Conservation (phyloP, 2,113 vertebrate species). For the Rhabdomys dilectus region DNA sequence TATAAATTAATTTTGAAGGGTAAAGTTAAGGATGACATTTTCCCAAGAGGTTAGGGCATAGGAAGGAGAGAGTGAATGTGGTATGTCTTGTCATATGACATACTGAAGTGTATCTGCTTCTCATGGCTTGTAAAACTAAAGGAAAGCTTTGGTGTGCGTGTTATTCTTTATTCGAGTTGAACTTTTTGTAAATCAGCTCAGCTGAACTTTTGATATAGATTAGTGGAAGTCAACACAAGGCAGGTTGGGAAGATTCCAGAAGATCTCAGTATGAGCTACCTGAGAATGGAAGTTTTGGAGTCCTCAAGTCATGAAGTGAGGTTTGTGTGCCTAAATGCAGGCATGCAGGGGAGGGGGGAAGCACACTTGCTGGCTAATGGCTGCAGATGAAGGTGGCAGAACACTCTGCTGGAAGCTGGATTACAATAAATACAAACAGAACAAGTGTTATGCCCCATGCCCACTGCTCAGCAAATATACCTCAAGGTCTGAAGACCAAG, state of each 20-base stretch:
- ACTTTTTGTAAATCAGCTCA: conserved; percentile 59
- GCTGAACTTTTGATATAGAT: conserved; percentile 41
- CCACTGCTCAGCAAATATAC: background rate
- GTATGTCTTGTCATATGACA: background rate
- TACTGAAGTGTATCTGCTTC: conserved; percentile 36
- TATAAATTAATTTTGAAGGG: conserved; percentile 38
- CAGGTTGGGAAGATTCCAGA: background rate
- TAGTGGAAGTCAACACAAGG: background rate
- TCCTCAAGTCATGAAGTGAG: background rate
- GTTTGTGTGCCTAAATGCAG: background rate
- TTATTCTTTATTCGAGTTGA: conserved; percentile 57
- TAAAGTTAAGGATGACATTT: background rate
- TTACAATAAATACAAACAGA: background rate
- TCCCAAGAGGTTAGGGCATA: background rate
- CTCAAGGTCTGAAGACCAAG: background rate
- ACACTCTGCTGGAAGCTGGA: background rate
- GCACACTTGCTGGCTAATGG: background rate
- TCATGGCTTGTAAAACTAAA: conserved; percentile 51
- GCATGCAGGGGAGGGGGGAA: background rate
- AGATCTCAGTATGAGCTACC: background rate
- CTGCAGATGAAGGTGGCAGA: background rate
- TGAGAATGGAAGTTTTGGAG: background rate
- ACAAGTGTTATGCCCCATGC: background rate
- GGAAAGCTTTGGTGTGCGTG: conserved; percentile 54
- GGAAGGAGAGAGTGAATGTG: background rate